Percentiles rank a stretch among this genome's conserved stretches.
Evolutionary conservation across 2,888 invertebrate species (phyloP).

Genomic region (Craniophora ligustri): DNA sequence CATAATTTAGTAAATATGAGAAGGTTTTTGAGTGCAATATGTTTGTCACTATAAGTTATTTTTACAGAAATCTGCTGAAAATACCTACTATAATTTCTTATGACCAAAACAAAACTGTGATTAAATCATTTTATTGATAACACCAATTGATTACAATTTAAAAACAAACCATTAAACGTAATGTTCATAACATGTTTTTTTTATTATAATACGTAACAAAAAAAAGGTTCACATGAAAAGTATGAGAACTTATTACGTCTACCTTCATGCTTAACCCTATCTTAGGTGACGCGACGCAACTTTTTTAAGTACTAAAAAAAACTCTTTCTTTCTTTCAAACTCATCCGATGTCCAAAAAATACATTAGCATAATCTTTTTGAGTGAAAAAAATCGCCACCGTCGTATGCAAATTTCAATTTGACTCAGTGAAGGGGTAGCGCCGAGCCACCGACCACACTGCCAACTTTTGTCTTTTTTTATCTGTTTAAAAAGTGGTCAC

Average conservation of each 20-base stretch:
- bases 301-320: slow-evolving; percentile 70
- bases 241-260: slow-evolving; percentile 59
- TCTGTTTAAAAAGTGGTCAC: slow-evolving; percentile 81
- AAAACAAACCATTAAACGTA: too few species aligned
- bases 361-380: slow-evolving; percentile 81
- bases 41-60: too few species aligned
- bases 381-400: slow-evolving; percentile 83
- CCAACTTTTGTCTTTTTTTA: slow-evolving; percentile 63
- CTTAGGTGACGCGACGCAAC: slow-evolving; percentile 43
- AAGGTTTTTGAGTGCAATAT: too few species aligned
- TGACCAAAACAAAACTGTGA: too few species aligned
- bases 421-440: slow-evolving; percentile 70
- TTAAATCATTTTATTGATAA: neutral
- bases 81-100: too few species aligned
- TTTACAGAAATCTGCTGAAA: too few species aligned
- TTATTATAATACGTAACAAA: slow-evolving; percentile 11
- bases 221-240: slow-evolving; percentile 36
- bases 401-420: slow-evolving; percentile 79
- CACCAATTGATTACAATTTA: too few species aligned
- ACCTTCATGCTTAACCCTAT: slow-evolving; percentile 52
- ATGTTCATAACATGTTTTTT: too few species aligned
- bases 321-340: slow-evolving; percentile 65
- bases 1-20: too few species aligned
- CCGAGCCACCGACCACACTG: slow-evolving; percentile 67
- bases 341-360: slow-evolving; percentile 82